phyloP scores from a whole-genome alignment of 1,140 invertebrate species.

The Pollicipes pollicipes region DNA sequence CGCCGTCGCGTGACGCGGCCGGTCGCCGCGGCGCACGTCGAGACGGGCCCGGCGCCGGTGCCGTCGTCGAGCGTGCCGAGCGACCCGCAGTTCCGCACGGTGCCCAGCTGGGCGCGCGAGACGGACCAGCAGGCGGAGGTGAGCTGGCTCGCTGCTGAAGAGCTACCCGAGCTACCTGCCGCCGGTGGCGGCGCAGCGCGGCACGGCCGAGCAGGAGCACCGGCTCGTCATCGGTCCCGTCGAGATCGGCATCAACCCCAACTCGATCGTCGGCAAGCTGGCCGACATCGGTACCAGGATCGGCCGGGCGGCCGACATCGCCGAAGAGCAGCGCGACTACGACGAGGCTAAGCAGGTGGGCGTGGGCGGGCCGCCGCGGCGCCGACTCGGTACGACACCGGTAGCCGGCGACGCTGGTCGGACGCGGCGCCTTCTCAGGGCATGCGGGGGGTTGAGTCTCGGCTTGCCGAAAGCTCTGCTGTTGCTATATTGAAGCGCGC shows the following conservation, averaged over 20 bases:
- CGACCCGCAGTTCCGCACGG: not conserved
- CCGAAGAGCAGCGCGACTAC: not conserved
- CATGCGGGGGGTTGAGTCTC: no score
- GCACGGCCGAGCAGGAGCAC: not conserved
- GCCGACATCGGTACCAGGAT: not conserved
- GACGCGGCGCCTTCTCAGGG: no score
- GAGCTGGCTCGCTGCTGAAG: not conserved
- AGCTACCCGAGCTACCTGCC: slow-evolving; percentile 1
- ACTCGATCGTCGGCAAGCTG: not conserved
- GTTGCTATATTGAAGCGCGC: no score
- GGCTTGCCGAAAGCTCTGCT: no score
- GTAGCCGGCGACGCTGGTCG: no score
- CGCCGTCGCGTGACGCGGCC: not conserved
- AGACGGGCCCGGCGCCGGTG: not conserved
- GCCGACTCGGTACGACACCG: no score
- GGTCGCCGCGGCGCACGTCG: no score
- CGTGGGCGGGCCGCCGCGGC: no score
- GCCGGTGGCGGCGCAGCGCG: no score
- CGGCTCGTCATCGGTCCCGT: not conserved
- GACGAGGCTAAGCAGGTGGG: not conserved
- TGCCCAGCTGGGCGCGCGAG: not conserved
- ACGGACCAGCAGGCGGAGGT: not conserved
- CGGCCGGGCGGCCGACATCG: not conserved
- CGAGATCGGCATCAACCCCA: not conserved
- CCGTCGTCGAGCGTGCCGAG: not conserved